phyloP scores from a whole-genome alignment of 2,797 vertebrate genomes.

The Hephaestus fuliginosus region DNA sequence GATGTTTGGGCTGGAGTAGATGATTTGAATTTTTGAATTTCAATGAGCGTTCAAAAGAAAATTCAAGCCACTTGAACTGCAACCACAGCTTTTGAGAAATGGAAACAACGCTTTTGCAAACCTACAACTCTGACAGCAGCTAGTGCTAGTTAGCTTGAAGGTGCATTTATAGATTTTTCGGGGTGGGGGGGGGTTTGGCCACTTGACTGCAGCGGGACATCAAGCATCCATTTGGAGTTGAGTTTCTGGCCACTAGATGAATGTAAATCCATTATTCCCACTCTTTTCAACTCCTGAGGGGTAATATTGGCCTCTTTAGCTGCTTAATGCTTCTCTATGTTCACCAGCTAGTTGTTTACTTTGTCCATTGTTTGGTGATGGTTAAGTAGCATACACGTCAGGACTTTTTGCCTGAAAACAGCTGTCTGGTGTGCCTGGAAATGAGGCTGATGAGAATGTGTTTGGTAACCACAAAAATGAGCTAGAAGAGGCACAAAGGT shows the following conservation, averaged over 20 bases:
- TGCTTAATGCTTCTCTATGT: neutral
- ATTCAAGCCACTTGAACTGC: neutral
- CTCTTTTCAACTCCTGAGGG: neutral
- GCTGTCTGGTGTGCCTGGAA: neutral
- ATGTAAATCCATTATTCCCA: neutral
- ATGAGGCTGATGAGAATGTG: neutral
- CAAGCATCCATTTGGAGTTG: neutral
- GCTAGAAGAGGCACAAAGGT: neutral
- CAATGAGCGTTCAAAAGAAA: neutral
- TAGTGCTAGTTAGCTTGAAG: neutral
- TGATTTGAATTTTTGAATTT: neutral
- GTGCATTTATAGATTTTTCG: neutral
- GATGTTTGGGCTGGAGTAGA: conserved; percentile 10
- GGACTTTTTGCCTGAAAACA: neutral
- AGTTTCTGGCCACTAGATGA: neutral
- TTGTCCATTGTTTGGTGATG: neutral
- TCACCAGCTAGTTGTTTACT: neutral
- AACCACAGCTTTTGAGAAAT: conserved; percentile 5
- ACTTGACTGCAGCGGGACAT: neutral
- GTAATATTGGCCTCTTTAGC: neutral
- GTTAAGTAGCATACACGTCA: neutral
- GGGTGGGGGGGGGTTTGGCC: too few species aligned
- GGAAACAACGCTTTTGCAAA: conserved; percentile 8
- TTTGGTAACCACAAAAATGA: neutral
- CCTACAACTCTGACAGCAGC: neutral